phyloP scores from a whole-genome alignment of 2,888 invertebrate genomes.

The Aquatica leii region DNA sequence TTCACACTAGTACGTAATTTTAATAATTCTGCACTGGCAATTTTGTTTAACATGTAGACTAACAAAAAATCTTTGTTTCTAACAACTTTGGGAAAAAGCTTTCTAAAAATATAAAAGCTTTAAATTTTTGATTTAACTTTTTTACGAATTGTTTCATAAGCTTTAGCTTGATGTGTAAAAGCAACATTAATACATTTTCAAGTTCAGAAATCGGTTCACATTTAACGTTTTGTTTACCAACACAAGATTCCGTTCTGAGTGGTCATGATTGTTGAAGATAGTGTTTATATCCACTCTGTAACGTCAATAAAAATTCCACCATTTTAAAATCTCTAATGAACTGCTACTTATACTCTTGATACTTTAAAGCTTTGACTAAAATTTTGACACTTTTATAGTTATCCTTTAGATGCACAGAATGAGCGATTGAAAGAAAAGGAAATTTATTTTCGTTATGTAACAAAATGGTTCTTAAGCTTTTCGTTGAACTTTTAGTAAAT shows the following conservation, averaged over 20 bases:
- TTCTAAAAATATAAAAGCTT: no score
- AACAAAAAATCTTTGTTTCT: not conserved
- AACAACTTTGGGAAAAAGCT: no score
- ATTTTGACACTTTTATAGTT: not conserved
- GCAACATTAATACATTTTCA: not conserved
- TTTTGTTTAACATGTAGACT: not conserved
- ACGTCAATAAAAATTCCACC: slow-evolving; percentile 35
- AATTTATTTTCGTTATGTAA: not conserved
- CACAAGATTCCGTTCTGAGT: slow-evolving; percentile 31
- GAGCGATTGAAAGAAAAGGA: not conserved
- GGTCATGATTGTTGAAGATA: slow-evolving; percentile 39
- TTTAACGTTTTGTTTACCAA: slow-evolving; percentile 41
- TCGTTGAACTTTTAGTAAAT: not conserved
- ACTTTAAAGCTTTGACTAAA: slow-evolving; percentile 35
- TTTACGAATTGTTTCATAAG: no score
- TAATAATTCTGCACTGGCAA: not conserved
- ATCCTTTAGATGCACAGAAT: not conserved
- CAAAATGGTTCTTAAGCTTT: not conserved
- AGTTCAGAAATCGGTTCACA: slow-evolving; percentile 22
- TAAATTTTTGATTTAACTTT: no score
- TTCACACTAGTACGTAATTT: not conserved
- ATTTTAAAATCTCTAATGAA: slow-evolving; percentile 45
- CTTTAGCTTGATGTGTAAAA: no score
- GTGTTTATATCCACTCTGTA: slow-evolving; percentile 44
- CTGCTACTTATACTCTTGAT: slow-evolving; percentile 45